Evolutionary conservation across 2,888 invertebrate genomes (phyloP).

Genomic region (Chymomyza procnemis): DNA sequence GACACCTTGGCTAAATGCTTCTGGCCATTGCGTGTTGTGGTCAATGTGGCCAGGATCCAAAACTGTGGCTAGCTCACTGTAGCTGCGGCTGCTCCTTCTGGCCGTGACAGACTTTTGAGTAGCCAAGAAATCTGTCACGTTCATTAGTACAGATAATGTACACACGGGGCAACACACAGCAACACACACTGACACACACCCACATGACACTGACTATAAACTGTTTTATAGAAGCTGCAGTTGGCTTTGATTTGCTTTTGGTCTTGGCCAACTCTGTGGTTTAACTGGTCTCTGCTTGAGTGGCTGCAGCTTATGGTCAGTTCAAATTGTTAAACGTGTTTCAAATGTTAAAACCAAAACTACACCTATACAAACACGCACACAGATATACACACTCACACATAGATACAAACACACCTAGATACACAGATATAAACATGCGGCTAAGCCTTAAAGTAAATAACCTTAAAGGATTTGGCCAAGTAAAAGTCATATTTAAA

Average conservation of each 20-base stretch:
- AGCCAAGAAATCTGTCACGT: conserved; percentile 48
- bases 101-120: conserved; percentile 36
- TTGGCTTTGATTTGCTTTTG: conserved; percentile 1
- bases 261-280: conserved; percentile 1
- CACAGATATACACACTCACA: not conserved
- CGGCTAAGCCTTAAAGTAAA: conserved; percentile 27
- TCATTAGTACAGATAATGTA: conserved; percentile 35
- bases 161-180: not conserved
- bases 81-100: conserved; percentile 1
- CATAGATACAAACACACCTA: not conserved
- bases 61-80: not conserved
- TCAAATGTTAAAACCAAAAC: conserved; percentile 21
- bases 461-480: conserved; percentile 22
- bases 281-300: not conserved
- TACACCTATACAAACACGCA: not conserved
- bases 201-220: not conserved
- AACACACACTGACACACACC: not conserved
- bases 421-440: not conserved
- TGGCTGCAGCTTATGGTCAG: not conserved
- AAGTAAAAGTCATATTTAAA: conserved; percentile 26
- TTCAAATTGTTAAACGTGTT: conserved; percentile 23
- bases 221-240: not conserved
- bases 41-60: conserved; percentile 12
- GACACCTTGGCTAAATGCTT: conserved; percentile 19
- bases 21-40: conserved; percentile 26